Evolutionary conservation across 2,888 invertebrate genomes (phyloP).

Genomic region (Andrena praecox): DNA sequence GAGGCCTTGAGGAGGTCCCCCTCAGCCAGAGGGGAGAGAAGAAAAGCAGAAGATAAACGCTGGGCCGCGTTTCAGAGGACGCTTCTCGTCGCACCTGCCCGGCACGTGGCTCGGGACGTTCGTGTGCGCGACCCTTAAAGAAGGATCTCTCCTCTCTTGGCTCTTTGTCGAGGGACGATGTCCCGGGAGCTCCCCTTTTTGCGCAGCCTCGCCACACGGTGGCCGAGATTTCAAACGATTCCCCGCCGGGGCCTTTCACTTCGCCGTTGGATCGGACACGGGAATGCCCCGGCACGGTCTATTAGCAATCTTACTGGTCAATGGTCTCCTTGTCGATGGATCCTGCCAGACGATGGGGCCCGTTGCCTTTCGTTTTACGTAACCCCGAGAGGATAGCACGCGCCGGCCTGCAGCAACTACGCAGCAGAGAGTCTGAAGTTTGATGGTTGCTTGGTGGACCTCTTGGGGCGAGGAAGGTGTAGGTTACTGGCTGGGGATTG

Average conservation of each 20-base stretch:
- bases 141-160: constrained; percentile 7
- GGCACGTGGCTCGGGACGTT: constrained; percentile 67
- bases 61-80: constrained; percentile 53
- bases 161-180: neutral
- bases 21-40: neutral
- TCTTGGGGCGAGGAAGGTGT: too few species aligned
- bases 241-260: constrained; percentile 49
- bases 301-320: constrained; percentile 37
- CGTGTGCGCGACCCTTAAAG: constrained; percentile 50
- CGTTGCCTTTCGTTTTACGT: too few species aligned
- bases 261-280: constrained; percentile 18
- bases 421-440: too few species aligned
- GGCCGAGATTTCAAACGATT: constrained; percentile 59
- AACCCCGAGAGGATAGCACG: too few species aligned
- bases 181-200: constrained; percentile 39
- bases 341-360: too few species aligned
- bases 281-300: constrained; percentile 25
- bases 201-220: neutral
- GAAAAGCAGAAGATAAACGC: constrained; percentile 63
- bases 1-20: constrained; percentile 14
- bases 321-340: constrained; percentile 4
- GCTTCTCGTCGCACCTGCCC: constrained; percentile 67
- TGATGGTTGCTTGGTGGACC: too few species aligned
- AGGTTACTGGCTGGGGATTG: too few species aligned
- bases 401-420: too few species aligned